Percentiles rank a stretch among this genome's conserved stretches.
phyloP scores from a whole-genome alignment of 2,113 vertebrate species.

The Platycercus adscitus region DNA sequence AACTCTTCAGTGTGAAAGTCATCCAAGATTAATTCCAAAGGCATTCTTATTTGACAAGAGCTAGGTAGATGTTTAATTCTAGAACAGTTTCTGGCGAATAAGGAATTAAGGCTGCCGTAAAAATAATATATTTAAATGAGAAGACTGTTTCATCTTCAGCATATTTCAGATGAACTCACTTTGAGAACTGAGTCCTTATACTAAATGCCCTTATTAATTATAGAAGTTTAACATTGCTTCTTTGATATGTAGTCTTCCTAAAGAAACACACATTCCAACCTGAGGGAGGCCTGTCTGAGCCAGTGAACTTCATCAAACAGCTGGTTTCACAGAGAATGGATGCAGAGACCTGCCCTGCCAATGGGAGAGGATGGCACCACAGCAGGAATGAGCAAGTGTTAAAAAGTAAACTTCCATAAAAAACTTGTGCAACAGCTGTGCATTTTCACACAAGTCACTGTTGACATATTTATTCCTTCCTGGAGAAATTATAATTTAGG shows the following conservation, averaged over 20 bases:
- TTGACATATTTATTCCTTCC: background rate
- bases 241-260: background rate
- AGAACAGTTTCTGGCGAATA: background rate
- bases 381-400: background rate
- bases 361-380: background rate
- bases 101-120: background rate
- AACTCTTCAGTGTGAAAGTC: background rate
- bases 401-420: background rate
- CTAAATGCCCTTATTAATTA: background rate
- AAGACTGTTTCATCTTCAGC: background rate
- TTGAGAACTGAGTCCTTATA: background rate
- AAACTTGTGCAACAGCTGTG: background rate
- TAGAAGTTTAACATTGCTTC: fast-evolving
- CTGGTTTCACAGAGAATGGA: fast-evolving
- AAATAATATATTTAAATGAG: background rate
- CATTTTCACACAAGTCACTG: background rate
- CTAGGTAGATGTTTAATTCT: background rate
- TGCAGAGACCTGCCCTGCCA: background rate
- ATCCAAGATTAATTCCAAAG: background rate
- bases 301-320: background rate
- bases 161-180: background rate
- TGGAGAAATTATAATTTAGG: background rate
- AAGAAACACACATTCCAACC: background rate
- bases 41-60: background rate
- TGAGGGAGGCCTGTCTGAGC: background rate